A percentile compares a stretch with the other conserved stretches of the same genome.
phyloP scores from a whole-genome alignment of 2,888 invertebrate species.

The Ochropacha duplaris region DNA sequence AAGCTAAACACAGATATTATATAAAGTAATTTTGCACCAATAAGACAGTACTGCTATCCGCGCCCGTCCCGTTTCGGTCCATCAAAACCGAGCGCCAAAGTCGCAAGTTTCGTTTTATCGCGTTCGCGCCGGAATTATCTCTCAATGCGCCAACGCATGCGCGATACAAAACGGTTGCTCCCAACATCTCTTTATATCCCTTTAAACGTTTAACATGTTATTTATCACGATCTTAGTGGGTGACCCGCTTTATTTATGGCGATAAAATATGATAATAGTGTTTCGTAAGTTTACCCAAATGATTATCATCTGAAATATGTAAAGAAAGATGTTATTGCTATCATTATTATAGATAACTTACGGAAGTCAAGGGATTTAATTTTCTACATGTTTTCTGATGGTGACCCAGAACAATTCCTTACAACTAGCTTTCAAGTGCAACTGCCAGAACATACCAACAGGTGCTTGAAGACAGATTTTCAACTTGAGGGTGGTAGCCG shows the following conservation, averaged over 20 bases:
- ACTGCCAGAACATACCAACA: no score
- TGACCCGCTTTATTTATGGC: slow-evolving; percentile 37
- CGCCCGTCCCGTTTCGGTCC: slow-evolving; percentile 44
- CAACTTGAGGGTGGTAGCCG: no score
- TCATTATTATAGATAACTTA: background rate
- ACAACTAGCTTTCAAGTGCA: no score
- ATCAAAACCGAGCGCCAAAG: slow-evolving; percentile 57
- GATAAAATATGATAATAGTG: slow-evolving; percentile 26
- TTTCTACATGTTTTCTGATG: no score
- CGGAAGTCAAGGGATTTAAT: background rate
- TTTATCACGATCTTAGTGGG: slow-evolving; percentile 45
- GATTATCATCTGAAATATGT: background rate
- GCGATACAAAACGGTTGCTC: slow-evolving; percentile 46
- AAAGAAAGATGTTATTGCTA: background rate
- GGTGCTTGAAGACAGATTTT: no score
- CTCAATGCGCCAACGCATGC: slow-evolving; percentile 37
- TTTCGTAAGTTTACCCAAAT: slow-evolving; percentile 8
- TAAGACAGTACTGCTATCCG: background rate
- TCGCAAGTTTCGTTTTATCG: slow-evolving; percentile 60
- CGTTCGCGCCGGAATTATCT: slow-evolving; percentile 51
- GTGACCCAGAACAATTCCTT: no score
- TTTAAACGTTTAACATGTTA: slow-evolving; percentile 50
- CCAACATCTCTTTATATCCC: slow-evolving; percentile 39
- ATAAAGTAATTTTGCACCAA: background rate
- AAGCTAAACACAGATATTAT: background rate